Evolutionary conservation across 2,797 vertebrate species (phyloP).

Genomic region (Lagodon rhomboides): DNA sequence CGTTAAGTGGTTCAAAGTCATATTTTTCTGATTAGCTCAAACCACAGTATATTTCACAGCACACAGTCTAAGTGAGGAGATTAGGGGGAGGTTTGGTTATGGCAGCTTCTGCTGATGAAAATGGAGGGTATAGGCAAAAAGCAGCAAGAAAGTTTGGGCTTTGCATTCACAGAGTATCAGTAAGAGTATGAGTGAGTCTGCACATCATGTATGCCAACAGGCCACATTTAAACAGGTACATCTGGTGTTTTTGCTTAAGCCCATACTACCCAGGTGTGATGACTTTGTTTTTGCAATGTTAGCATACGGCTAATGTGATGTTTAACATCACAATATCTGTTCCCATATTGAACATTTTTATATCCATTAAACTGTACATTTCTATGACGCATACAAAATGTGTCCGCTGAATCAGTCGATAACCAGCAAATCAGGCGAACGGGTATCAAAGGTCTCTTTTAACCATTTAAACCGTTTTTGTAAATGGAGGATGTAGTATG

Average conservation of each 20-base stretch:
- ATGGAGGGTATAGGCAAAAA: slow-evolving; percentile 24
- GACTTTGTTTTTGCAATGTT: slow-evolving; percentile 31
- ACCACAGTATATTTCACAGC: slow-evolving; percentile 53
- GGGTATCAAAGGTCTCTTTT: background rate
- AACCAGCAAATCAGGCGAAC: slow-evolving; percentile 7
- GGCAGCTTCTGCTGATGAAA: slow-evolving; percentile 52
- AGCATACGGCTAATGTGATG: slow-evolving; percentile 9
- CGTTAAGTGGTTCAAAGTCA: slow-evolving; percentile 32
- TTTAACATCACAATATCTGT: background rate
- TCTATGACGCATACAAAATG: slow-evolving; percentile 12
- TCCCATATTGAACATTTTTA: background rate
- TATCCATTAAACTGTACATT: background rate
- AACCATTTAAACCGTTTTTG: background rate
- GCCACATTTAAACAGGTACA: background rate
- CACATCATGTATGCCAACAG: background rate
- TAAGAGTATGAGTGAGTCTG: slow-evolving; percentile 12
- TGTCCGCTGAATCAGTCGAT: background rate
- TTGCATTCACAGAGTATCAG: slow-evolving; percentile 33
- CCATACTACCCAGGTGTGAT: slow-evolving; percentile 10
- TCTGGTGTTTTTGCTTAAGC: slow-evolving; percentile 14
- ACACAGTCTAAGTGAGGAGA: slow-evolving; percentile 41
- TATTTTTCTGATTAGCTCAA: slow-evolving; percentile 14
- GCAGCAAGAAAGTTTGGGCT: slow-evolving; percentile 39
- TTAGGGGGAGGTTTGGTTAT: slow-evolving; percentile 29
- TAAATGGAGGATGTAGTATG: background rate